A percentile compares a stretch with the other conserved stretches of the same genome.
These are phyloP conservation scores for Hemiprocne comata DNA, from an alignment of 2,113 vertebrate genomes.

Conservation along the genomic window DNA sequence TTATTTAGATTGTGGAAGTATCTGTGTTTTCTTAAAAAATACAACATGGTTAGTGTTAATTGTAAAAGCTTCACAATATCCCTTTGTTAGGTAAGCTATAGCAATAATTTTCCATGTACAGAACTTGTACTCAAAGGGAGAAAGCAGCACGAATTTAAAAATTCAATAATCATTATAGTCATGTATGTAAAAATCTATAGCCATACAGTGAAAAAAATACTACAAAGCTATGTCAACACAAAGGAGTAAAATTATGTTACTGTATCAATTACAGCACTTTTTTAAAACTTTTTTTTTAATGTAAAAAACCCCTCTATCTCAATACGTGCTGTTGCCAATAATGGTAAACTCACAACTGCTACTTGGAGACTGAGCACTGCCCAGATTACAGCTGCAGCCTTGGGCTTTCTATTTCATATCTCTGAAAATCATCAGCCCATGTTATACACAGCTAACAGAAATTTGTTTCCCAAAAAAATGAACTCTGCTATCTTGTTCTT, in stretches of 20 bases:
- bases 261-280: neutral
- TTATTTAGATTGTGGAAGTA: neutral
- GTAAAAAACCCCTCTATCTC: neutral
- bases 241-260: neutral
- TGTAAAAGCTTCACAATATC: neutral
- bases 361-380: neutral
- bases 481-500: neutral
- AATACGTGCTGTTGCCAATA: neutral
- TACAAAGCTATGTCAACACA: neutral
- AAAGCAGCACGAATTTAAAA: neutral
- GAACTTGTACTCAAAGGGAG: neutral
- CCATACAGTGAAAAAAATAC: constrained; percentile 33
- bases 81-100: neutral
- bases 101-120: neutral
- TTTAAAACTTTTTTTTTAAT: no score
- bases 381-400: fast-evolving
- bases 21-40: neutral
- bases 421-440: fast-evolving
- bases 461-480: fast-evolving
- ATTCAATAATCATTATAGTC: neutral
- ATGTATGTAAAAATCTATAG: neutral
- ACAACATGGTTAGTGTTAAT: neutral
- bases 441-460: neutral
- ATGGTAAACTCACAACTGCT: neutral
- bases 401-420: fast-evolving